Evolutionary conservation across 2,888 invertebrate genomes (phyloP).

Genomic region (Lepidocyrtoides sp.): DNA sequence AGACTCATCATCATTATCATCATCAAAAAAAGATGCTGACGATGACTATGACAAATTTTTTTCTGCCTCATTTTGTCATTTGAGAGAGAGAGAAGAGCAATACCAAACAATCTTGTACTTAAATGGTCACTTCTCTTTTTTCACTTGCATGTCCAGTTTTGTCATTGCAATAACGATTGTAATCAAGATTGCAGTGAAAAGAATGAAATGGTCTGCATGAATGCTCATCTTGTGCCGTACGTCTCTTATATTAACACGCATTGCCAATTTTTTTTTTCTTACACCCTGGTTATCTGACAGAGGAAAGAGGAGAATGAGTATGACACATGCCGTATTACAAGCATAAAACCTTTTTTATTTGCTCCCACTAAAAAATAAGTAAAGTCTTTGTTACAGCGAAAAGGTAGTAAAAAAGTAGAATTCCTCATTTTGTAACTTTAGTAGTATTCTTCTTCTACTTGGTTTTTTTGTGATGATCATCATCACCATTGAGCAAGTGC

Average conservation of each 20-base stretch:
- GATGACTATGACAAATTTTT: constrained; percentile 53
- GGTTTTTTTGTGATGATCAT: constrained; percentile 12
- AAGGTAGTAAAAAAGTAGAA: not conserved
- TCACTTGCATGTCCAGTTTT: constrained; percentile 52
- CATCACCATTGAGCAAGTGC: constrained; percentile 7
- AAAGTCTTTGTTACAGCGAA: not conserved
- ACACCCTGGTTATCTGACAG: not conserved
- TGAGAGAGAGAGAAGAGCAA: not conserved
- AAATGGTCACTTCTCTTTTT: constrained; percentile 18
- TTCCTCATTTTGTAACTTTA: constrained; percentile 22
- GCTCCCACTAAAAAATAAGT: not conserved
- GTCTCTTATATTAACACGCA: not conserved
- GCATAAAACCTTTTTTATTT: constrained; percentile 16
- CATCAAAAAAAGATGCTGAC: not conserved
- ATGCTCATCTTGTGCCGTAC: not conserved
- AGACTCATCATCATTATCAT: not conserved
- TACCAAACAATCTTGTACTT: not conserved
- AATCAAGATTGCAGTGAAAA: not conserved
- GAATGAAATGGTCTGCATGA: not conserved
- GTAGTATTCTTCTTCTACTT: not conserved
- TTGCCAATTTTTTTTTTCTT: constrained; percentile 23
- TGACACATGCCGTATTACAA: constrained; percentile 4
- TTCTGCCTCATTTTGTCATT: constrained; percentile 23
- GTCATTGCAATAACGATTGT: constrained; percentile 46
- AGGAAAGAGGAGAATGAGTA: not conserved